Evolutionary conservation across 1,140 invertebrate species (phyloP), one percentile per base, ranked within the genome.

Genomic region (Drosophila sproati): DNA sequence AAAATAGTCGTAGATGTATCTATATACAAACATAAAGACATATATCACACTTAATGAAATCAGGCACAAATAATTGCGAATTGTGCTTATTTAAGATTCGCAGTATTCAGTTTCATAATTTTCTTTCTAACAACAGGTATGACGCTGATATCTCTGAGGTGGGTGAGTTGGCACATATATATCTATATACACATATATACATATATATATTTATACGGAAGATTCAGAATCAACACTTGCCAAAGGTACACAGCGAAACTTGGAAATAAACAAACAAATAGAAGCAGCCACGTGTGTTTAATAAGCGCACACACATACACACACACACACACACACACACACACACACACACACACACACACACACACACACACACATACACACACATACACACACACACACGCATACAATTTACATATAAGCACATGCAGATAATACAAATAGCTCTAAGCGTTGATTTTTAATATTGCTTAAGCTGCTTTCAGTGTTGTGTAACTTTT

Each of bases 191-290:
- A 37, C 4, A 37, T 37, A 37, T 41, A 41, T 56, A 10, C n/a
- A 8, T 20, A 54, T 29, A 29, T 41, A 56, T 29, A 28, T 50
- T 57, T 12, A 52, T 31, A 52, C 56, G 56, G 67, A 70, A 70
- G 39, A 47, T 35, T 39, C 29, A 12, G 43, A 64, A 20, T n/a
- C 12, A 48, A 37, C 28, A 67, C 28, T 37, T 32, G 31, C 41
- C 52, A 47, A 61, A 52, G n/a, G 20, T 34, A 29, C 7, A 61
- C 3, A 54, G 8, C 5, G 10, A 35, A 47, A 48, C 32, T 47
- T 28, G 20, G 20, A 54, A 47, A 55, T 57, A 64, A 71, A 47
- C 32, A 64, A 71, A 47, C 32, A 64, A 71, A 63, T 71, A 60
- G 6, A 31, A 34, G 51, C 28, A 34, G 51, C 28, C 59, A 48